Base-by-base conservation (phyloP, 2,888 invertebrate genomes). In the Drosophila subquinaria region DNA sequence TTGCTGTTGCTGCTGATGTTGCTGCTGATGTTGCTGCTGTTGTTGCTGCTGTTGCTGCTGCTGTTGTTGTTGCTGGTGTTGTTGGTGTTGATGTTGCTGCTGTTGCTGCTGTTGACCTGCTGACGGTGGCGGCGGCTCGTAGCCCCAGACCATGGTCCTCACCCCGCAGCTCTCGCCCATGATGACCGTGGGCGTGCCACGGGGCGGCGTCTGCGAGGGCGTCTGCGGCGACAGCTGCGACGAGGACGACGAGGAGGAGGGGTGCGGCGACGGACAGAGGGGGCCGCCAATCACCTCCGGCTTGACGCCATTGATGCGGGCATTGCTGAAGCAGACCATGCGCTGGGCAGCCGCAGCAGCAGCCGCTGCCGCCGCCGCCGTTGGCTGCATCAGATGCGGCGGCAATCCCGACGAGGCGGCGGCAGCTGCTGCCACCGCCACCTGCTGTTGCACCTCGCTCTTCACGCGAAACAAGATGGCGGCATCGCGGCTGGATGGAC, bases 101-200 rank as follows among this genome's bases (percentile, higher is more conserved):
- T 82, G 85, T 9, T 80, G 79, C 30, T 85, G 81, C 1, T 77
- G 80, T 59, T 81, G 61, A 6, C 72, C 63, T 6, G 85, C 73
- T 5, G 78, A 48, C 0, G 91, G 90, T 42, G 95, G 95, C 55
- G 95, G 94, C 20, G 95, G 93, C 69, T 93, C 93, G 63, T 93
- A 93, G 60, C 95, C 95, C 95, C 95, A 95, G 71, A 95, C 95
- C 95, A 95, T 95, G 27, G 95, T 95, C 51, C 95, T 94, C 0
- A 98, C 97, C 45, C 97, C 97, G 61, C 97, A 98, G 42, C 97
- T 97, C 93, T 98, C 97, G 53, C 97, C 97, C 97, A 98, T 97
- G 81, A 98, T 97, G 74, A 97, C 97, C 52, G 97, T 97, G 35
- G 98, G 97, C 56, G 97, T 96, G 88, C 92, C 96, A 90, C 93